Evolutionary conservation across 2,797 vertebrate species (phyloP).

Genomic region (Cossypha heuglini): DNA sequence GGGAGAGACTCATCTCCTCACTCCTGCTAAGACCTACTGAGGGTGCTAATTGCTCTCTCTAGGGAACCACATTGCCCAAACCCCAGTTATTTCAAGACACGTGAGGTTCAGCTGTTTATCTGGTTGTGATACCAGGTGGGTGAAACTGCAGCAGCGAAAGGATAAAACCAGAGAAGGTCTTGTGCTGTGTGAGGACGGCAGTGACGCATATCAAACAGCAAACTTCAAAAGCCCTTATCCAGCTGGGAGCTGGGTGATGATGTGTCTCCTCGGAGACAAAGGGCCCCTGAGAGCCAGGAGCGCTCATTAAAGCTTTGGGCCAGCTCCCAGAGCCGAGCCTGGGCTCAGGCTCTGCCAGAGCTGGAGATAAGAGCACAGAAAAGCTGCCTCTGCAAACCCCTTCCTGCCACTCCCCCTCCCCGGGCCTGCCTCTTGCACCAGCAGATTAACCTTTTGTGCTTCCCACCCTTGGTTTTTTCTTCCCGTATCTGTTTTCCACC

Average conservation of each 20-base stretch:
- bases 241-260: constrained; percentile 12
- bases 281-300: background rate
- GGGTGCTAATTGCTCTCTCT: background rate
- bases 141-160: background rate
- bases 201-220: constrained; percentile 19
- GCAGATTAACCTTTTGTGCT: background rate
- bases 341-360: background rate
- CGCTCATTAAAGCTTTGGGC: constrained; percentile 4
- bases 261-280: constrained; percentile 41
- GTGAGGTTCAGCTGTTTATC: background rate
- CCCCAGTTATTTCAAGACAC: background rate
- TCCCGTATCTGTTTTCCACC: background rate
- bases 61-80: background rate
- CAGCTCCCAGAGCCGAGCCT: background rate
- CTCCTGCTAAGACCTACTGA: background rate
- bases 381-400: background rate
- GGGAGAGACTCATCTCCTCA: background rate
- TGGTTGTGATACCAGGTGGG: background rate
- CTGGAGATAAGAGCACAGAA: constrained; percentile 16
- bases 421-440: background rate
- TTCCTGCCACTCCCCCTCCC: background rate
- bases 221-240: constrained; percentile 58
- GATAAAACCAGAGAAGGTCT: background rate
- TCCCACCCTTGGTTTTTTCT: background rate
- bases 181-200: background rate